phyloP scores from a whole-genome alignment of 2,888 invertebrate species.

The Diaprepes abbreviatus region DNA sequence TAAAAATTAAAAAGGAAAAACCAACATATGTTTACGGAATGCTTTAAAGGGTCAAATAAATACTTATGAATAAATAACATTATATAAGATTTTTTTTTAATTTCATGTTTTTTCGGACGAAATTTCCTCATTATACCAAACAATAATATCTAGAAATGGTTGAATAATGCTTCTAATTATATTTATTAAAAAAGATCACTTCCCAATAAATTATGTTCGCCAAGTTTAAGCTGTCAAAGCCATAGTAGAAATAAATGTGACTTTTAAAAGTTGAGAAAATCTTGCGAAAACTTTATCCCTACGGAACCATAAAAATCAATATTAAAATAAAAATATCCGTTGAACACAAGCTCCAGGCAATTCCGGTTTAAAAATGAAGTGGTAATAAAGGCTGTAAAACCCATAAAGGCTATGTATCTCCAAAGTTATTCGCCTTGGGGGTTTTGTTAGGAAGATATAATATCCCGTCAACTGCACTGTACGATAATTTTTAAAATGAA shows the following conservation, averaged over 20 bases:
- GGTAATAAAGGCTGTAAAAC: constrained; percentile 36
- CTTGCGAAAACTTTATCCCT: constrained; percentile 15
- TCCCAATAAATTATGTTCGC: background rate
- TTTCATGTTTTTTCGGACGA: too few species aligned
- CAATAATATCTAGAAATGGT: too few species aligned
- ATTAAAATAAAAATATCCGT: constrained; percentile 34
- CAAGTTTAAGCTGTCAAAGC: background rate
- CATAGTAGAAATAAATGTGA: constrained; percentile 3
- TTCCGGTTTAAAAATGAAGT: constrained; percentile 35
- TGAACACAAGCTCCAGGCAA: constrained; percentile 4
- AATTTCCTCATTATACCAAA: too few species aligned
- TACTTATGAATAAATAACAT: too few species aligned
- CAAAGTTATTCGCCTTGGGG: constrained; percentile 31
- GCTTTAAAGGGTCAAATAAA: too few species aligned
- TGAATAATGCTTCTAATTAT: background rate
- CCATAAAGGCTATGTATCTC: constrained; percentile 39
- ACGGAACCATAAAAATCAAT: constrained; percentile 31
- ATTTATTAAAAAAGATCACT: background rate
- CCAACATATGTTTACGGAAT: too few species aligned
- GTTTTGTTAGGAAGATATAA: constrained; percentile 29
- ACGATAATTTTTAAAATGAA: constrained; percentile 37
- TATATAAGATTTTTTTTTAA: too few species aligned
- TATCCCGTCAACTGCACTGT: constrained; percentile 30
- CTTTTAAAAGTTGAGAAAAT: constrained; percentile 8
- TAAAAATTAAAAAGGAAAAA: too few species aligned